These are phyloP conservation scores for Margarornis squamiger DNA, from an alignment of 2,797 vertebrate species.

Conservation along the genomic window DNA sequence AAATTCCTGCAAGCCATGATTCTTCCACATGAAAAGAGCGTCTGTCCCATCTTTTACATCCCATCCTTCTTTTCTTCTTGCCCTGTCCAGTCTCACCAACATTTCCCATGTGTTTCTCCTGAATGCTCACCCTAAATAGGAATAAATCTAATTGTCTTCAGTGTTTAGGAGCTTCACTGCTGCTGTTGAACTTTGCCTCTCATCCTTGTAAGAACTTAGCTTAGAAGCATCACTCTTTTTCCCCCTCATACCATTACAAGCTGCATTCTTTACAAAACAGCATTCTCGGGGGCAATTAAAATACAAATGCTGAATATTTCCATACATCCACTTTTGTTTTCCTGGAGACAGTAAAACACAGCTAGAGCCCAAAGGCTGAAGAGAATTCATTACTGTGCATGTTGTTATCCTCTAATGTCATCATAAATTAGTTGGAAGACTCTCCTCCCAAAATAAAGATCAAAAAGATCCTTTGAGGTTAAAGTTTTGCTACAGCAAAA, in stretches of 20 bases:
- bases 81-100: neutral
- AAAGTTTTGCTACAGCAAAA: conserved; percentile 3
- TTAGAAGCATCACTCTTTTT: neutral
- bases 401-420: conserved; percentile 45
- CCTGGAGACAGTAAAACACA: conserved; percentile 23
- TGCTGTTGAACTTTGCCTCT: neutral
- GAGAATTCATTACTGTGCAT: conserved; percentile 37
- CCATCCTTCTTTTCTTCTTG: neutral
- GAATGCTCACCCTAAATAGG: neutral
- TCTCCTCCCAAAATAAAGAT: conserved; percentile 13
- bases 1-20: neutral
- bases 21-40: neutral
- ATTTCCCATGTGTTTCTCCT: neutral
- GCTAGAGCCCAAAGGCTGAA: conserved; percentile 36
- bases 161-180: neutral
- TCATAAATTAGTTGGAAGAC: conserved; percentile 41
- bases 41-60: neutral
- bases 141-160: neutral
- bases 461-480: conserved; percentile 22
- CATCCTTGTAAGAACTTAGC: neutral
- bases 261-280: neutral
- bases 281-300: conserved; percentile 24
- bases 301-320: conserved; percentile 18
- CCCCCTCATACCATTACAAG: neutral
- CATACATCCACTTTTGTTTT: conserved; percentile 21